Conservation (phyloP, 2,797 vertebrate genomes). For the Australoheros facetus region DNA sequence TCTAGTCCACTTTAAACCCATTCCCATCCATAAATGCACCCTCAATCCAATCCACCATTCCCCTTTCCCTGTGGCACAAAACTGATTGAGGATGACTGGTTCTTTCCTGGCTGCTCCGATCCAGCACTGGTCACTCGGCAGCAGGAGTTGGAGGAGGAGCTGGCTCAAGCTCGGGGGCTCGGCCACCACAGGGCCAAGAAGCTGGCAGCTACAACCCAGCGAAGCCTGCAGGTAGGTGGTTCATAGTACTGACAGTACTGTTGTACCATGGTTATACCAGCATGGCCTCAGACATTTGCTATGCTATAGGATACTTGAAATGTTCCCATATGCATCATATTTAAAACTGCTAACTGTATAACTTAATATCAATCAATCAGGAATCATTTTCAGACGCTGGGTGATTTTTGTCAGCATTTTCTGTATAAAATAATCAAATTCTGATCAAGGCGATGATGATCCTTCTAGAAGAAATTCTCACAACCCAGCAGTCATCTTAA, state of each 20-base stretch:
- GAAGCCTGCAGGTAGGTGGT: constrained; percentile 85
- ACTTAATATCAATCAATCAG: neutral
- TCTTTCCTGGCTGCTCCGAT: constrained; percentile 99
- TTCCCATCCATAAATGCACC: constrained; percentile 50
- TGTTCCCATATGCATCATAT: neutral
- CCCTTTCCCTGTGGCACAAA: constrained; percentile 94
- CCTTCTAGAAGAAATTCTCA: neutral
- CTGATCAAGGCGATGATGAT: neutral
- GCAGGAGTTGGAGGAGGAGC: constrained; percentile 96
- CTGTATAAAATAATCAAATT: neutral
- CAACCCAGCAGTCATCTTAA: neutral
- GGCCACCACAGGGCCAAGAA: constrained; percentile 83
- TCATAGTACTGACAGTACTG: neutral
- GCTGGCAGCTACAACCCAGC: constrained; percentile 70
- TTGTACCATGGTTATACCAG: neutral
- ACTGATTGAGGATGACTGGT: constrained; percentile 99
- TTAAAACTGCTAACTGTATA: neutral
- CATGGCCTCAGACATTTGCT: neutral
- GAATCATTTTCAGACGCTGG: neutral
- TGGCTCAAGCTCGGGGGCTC: constrained; percentile 84
- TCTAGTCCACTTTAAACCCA: constrained; percentile 17
- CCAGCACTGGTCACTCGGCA: constrained; percentile 93
- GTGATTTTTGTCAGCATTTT: neutral
- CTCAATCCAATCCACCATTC: constrained; percentile 54
- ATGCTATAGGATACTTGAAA: neutral